Evolutionary conservation across 2,888 invertebrate genomes (phyloP).

Genomic region (Resseliella maxima): DNA sequence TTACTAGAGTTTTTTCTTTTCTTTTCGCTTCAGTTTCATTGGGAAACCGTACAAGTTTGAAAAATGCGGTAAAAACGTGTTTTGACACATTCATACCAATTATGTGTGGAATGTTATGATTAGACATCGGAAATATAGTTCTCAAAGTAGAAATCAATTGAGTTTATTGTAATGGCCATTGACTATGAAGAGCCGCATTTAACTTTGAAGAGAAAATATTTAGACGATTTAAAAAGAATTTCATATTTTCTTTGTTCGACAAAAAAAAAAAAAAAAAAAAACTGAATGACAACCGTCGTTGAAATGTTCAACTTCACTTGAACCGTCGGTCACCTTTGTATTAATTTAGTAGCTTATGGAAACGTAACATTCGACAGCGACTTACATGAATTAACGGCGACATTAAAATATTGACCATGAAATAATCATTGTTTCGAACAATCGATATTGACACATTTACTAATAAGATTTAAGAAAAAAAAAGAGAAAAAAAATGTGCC

Average conservation of each 20-base stretch:
- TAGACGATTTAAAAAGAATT: too few relatives aligned
- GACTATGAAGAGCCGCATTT: too few relatives aligned
- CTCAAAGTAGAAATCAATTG: neutral
- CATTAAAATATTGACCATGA: slow-evolving; percentile 8
- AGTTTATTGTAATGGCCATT: neutral
- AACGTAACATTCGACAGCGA: neutral
- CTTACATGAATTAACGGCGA: neutral
- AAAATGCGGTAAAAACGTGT: neutral
- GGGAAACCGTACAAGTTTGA: neutral
- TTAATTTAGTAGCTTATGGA: too few relatives aligned
- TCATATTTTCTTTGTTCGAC: too few relatives aligned
- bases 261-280: too few relatives aligned
- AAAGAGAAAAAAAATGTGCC: neutral
- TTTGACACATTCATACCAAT: neutral
- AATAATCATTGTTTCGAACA: neutral
- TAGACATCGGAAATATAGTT: neutral
- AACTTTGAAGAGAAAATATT: too few relatives aligned
- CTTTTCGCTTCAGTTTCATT: too few relatives aligned
- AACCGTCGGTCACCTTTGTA: too few relatives aligned
- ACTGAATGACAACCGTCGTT: neutral
- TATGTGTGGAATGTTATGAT: neutral
- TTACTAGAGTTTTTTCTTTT: neutral
- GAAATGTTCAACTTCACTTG: neutral
- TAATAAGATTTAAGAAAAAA: slow-evolving; percentile 49
- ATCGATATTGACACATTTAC: slow-evolving; percentile 41